Evolutionary conservation across 1,140 invertebrate genomes (phyloP), one percentile per base, ranked within the genome.

Genomic region (Halesus radiatus): DNA sequence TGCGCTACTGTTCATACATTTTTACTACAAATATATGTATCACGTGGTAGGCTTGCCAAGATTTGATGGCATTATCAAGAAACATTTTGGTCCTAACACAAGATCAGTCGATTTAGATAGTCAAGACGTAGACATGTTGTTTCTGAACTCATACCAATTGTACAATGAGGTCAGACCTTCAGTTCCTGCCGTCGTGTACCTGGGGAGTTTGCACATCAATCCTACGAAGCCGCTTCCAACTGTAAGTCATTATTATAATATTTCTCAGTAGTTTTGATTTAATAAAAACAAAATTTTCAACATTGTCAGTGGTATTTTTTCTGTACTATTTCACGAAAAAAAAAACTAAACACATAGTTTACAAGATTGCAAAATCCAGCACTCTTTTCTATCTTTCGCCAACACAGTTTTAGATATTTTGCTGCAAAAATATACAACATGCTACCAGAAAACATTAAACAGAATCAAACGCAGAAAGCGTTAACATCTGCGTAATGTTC

Each of bases 141-240:
- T 93, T 76, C 74, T 89, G 3, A 91, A 90, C 82, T 84, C 84
- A 13, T 87, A 92, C 86, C 87, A 88, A 3, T 84, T 88, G 32
- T 86, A 90, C 81, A 84, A 87, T 62, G 85, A 86, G 32, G 86
- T 87, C 52, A 85, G 88, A 64, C 88, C 91, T 10, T 83, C 88
- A n/a, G 86, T 88, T 16, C 89, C 90, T 7, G 86, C 84, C 75
- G 87, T 90, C 3, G 84, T 91, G 7, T 85, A 88, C 76, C 84
- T 92, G 62, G 88, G 88, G 32, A 90, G 90, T 3, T 84, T 91
- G 50, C 90, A 92, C 84, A 84, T 87, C 50, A 86, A 77, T 58
- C 37, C 76, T 72, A 32, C 70, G 16, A 85, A 85, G 76, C 72
- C 74, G 6, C 75, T 89, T n/a, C 88, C 88, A 15, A 4, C 8